A percentile compares a stretch with the other conserved stretches of the same genome.
phyloP scores from a whole-genome alignment of 2,113 vertebrate species.

The Amphilophus citrinellus region DNA sequence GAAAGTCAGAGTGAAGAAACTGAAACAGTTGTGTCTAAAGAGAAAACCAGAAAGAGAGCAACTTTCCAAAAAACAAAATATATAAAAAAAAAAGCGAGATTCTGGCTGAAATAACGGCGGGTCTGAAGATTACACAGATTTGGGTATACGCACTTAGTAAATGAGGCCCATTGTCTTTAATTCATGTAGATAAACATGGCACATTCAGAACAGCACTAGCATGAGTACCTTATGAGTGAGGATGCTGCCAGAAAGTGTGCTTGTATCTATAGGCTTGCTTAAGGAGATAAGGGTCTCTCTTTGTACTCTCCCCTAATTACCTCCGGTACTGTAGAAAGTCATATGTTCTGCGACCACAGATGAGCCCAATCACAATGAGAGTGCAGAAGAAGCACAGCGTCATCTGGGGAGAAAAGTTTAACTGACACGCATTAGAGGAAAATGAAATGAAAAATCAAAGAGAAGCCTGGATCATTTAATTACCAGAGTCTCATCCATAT shows the following conservation, averaged over 20 bases:
- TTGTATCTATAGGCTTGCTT: background rate
- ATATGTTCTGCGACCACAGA: constrained; percentile 29
- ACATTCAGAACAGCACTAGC: too few relatives aligned
- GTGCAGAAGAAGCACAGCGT: constrained; percentile 12
- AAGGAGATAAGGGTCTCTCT: background rate
- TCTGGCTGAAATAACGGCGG: too few relatives aligned
- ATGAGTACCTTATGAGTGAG: background rate
- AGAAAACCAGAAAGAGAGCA: too few relatives aligned
- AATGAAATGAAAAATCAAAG: constrained; percentile 60
- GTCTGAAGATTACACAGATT: too few relatives aligned
- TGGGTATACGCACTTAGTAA: too few relatives aligned
- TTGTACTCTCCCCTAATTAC: constrained; percentile 25
- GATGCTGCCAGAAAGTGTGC: background rate
- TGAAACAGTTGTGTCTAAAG: too few relatives aligned
- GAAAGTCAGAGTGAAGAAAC: too few relatives aligned
- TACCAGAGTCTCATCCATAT: constrained; percentile 30
- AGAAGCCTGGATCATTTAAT: constrained; percentile 60
- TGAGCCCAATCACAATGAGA: constrained; percentile 45
- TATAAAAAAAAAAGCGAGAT: too few relatives aligned
- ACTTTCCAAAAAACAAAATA: too few relatives aligned
- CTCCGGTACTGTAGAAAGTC: constrained; percentile 24
- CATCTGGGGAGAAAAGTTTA: constrained; percentile 37
- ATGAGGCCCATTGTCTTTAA: too few relatives aligned
- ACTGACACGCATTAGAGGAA: constrained; percentile 46
- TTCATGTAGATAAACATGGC: too few relatives aligned